Conservation (phyloP, 2,113 vertebrate genomes). For the Cephalophus harveyi region DNA sequence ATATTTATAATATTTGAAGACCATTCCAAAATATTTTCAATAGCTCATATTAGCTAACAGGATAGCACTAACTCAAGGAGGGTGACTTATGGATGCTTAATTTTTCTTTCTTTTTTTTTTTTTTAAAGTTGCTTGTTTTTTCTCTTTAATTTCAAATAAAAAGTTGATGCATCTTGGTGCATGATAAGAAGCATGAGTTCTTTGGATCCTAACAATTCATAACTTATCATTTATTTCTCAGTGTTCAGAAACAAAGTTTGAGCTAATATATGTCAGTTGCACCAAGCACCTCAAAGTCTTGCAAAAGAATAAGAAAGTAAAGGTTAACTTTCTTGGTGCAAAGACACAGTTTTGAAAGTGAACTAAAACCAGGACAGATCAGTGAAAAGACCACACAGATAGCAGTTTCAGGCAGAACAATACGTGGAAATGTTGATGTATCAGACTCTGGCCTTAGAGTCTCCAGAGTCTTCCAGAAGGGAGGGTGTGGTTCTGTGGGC, state of each 20-base stretch:
- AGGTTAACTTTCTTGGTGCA: neutral
- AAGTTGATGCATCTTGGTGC: slow-evolving; percentile 70
- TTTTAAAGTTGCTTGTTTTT: slow-evolving; percentile 68
- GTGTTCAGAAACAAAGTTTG: slow-evolving; percentile 27
- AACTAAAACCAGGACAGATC: neutral
- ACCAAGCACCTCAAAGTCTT: slow-evolving; percentile 26
- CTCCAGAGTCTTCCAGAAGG: neutral
- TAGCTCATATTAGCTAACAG: slow-evolving; percentile 62
- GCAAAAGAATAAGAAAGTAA: neutral
- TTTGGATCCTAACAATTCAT: slow-evolving; percentile 45
- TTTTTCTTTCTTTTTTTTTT: slow-evolving; percentile 22
- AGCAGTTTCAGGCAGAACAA: neutral
- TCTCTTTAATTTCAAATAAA: slow-evolving; percentile 63
- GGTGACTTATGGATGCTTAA: slow-evolving; percentile 43
- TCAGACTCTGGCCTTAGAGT: neutral
- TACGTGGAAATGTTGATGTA: accelerated
- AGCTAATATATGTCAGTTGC: neutral
- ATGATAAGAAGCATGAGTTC: slow-evolving; percentile 76
- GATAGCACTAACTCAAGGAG: slow-evolving; percentile 48
- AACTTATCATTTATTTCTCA: slow-evolving; percentile 18
- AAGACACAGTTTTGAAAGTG: neutral
- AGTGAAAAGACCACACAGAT: neutral
- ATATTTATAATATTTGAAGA: slow-evolving; percentile 52
- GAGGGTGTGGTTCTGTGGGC: neutral
- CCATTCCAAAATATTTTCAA: slow-evolving; percentile 51